These are phyloP conservation scores for Synanthedon myopaeformis DNA, from an alignment of 2,888 invertebrate species.

Conservation along the genomic window DNA sequence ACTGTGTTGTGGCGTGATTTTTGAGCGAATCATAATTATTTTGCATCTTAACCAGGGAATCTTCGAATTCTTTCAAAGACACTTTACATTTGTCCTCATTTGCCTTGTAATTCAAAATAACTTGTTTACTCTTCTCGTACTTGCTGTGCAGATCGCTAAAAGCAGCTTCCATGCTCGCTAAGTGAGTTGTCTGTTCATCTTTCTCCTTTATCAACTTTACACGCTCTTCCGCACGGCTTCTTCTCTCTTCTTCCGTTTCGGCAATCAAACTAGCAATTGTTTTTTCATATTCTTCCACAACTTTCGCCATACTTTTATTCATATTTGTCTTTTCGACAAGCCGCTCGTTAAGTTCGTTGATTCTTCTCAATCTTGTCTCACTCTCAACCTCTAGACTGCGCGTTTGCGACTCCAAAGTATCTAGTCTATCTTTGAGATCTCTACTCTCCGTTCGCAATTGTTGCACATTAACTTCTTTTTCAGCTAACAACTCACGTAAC, in stretches of 20 bases:
- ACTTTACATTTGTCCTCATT: conserved; percentile 77
- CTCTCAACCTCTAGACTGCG: conserved; percentile 39
- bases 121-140: conserved; percentile 76
- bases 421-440: conserved; percentile 57
- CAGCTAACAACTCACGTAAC: conserved; percentile 64
- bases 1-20: conserved; percentile 88
- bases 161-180: conserved; percentile 73
- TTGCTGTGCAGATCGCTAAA: conserved; percentile 74
- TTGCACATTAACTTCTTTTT: conserved; percentile 66
- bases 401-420: conserved; percentile 44
- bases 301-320: conserved; percentile 72
- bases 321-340: conserved; percentile 51
- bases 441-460: conserved; percentile 60
- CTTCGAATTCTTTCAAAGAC: conserved; percentile 77
- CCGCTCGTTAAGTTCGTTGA: conserved; percentile 46
- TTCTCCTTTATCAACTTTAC: conserved; percentile 67
- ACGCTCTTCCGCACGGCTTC: conserved; percentile 66
- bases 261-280: conserved; percentile 80
- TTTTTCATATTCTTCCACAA: conserved; percentile 83
- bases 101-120: conserved; percentile 64
- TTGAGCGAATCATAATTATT: conserved; percentile 88
- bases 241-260: conserved; percentile 77
- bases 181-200: conserved; percentile 72
- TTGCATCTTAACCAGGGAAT: conserved; percentile 78
- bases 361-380: conserved; percentile 38